Conservation (phyloP, 2,888 invertebrate genomes). For the Tortricodes alternella region DNA sequence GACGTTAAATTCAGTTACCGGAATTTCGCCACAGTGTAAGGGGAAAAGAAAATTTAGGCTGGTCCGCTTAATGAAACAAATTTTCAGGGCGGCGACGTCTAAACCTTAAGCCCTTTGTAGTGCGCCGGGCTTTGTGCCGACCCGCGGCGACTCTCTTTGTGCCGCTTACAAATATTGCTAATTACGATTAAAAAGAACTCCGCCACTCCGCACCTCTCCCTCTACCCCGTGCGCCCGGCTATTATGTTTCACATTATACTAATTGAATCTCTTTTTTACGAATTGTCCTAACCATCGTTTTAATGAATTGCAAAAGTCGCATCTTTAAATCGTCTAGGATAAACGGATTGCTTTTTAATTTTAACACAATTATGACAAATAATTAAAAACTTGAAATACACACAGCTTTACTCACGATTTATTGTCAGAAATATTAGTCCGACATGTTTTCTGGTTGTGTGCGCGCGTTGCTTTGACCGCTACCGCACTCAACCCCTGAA, state of each 20-base stretch:
- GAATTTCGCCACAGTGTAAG: conserved; percentile 56
- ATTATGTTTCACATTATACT: conserved; percentile 35
- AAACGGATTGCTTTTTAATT: not conserved
- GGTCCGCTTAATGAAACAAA: conserved; percentile 77
- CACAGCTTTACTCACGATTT: no score
- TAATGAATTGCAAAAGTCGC: conserved; percentile 1
- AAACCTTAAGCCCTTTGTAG: conserved; percentile 78
- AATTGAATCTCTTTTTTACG: conserved; percentile 34
- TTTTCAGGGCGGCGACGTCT: conserved; percentile 75
- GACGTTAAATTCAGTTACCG: conserved; percentile 53
- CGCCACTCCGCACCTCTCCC: conserved; percentile 32
- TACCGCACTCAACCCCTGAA: no score
- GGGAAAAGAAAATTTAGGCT: conserved; percentile 69
- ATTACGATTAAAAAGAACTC: conserved; percentile 70
- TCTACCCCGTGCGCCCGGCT: conserved; percentile 32
- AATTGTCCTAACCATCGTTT: conserved; percentile 23
- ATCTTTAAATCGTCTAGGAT: not conserved
- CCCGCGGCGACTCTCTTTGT: conserved; percentile 67
- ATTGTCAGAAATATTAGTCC: no score
- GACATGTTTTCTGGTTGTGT: no score
- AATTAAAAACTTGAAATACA: no score
- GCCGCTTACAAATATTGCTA: conserved; percentile 72
- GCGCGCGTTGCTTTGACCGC: no score
- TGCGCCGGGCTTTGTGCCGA: conserved; percentile 65
- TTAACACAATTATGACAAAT: not conserved